Evolutionary conservation across 2,888 invertebrate species (phyloP).

Genomic region (Cancer borealis): DNA sequence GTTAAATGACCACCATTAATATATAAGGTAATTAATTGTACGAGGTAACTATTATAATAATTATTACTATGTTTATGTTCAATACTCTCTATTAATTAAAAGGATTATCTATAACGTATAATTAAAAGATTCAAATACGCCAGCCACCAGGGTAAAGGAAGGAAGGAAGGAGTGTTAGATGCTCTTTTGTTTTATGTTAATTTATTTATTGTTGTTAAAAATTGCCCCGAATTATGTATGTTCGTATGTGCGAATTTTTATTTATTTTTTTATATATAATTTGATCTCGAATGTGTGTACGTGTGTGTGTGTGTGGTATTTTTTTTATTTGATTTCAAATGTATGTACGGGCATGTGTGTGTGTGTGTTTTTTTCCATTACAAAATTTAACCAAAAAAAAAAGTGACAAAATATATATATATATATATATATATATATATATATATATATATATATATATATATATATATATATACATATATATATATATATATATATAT

Average conservation of each 20-base stretch:
- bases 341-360: neutral
- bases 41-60: neutral
- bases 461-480: no score
- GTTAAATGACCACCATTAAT: neutral
- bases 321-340: neutral
- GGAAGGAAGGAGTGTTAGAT: neutral
- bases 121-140: neutral
- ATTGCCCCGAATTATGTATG: neutral
- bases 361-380: no score
- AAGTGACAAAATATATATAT: no score
- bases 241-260: neutral
- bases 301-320: neutral
- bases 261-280: neutral
- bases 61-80: neutral
- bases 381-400: no score
- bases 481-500: no score
- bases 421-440: no score
- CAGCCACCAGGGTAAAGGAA: neutral
- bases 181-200: neutral
- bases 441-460: no score
- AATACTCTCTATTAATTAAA: neutral
- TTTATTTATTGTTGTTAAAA: neutral
- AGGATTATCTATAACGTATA: neutral
- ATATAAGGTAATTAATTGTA: neutral
- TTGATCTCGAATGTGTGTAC: neutral